Conservation (phyloP, 2,113 vertebrate genomes). For the Otocyon megalotis region DNA sequence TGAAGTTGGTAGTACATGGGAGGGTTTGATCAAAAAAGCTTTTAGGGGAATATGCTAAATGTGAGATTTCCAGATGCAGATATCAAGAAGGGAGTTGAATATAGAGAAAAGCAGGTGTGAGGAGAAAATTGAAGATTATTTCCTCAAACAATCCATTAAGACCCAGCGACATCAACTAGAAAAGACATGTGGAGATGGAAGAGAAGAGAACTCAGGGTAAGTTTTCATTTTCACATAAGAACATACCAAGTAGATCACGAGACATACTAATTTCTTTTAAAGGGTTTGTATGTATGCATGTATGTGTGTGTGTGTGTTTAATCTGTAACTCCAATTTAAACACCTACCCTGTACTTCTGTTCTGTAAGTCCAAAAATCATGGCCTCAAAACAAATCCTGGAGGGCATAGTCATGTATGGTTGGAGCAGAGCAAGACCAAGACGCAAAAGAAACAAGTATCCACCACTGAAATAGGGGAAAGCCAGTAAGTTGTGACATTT, state of each 20-base stretch:
- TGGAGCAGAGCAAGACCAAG: not conserved
- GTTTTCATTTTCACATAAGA: not conserved
- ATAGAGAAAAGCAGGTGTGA: not conserved
- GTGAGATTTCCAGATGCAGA: not conserved
- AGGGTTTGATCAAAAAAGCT: not conserved
- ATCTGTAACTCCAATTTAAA: not conserved
- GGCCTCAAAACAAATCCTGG: not conserved
- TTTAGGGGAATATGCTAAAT: not conserved
- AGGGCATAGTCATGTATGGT: fast-evolving
- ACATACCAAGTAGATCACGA: fast-evolving
- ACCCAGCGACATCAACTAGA: not conserved
- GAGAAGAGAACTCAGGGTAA: not conserved
- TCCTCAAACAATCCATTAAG: not conserved
- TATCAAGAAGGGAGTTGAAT: not conserved
- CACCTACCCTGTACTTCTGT: not conserved
- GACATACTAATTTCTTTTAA: not conserved
- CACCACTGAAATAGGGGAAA: not conserved
- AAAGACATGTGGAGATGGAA: not conserved
- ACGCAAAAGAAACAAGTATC: not conserved
- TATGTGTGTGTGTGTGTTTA: not conserved
- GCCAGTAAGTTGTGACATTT: not conserved
- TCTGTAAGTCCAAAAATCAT: not conserved
- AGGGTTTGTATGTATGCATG: not conserved
- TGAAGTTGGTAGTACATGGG: not conserved
- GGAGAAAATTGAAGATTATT: not conserved